phyloP scores from a whole-genome alignment of 2,888 invertebrate genomes.

The Pyrochroa serraticornis region DNA sequence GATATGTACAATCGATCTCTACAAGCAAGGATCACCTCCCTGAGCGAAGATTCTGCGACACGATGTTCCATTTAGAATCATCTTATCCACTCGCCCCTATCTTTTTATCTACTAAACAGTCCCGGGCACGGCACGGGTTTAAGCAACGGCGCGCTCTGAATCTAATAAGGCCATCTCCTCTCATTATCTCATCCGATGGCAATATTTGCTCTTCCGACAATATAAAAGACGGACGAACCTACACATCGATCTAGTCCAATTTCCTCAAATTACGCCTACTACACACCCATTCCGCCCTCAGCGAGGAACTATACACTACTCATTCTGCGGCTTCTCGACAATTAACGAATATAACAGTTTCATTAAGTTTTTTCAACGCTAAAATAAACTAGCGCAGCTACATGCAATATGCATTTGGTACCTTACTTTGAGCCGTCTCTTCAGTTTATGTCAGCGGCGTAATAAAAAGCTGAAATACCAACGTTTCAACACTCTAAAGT shows the following conservation, averaged over 20 bases:
- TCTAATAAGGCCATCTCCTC: conserved; percentile 43
- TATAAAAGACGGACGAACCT: conserved; percentile 25
- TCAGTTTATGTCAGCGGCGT: too few relatives aligned
- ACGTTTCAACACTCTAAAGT: too few relatives aligned
- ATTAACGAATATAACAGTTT: too few relatives aligned
- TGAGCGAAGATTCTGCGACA: conserved; percentile 42
- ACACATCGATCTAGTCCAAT: conserved; percentile 26
- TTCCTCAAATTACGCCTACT: conserved; percentile 25
- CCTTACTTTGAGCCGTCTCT: too few relatives aligned
- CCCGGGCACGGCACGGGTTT: conserved; percentile 36
- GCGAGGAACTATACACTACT: too few relatives aligned
- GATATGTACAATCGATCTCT: conserved; percentile 44
- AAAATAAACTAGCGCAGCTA: too few relatives aligned
- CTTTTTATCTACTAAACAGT: conserved; percentile 42
- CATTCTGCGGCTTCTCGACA: too few relatives aligned
- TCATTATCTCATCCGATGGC: conserved; percentile 40
- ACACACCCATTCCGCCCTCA: conserved; percentile 1
- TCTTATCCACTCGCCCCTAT: conserved; percentile 41
- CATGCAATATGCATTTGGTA: too few relatives aligned
- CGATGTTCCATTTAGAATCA: conserved; percentile 45
- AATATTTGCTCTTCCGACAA: conserved; percentile 34
- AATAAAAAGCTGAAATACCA: too few relatives aligned
- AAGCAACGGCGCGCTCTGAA: conserved; percentile 40
- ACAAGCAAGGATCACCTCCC: conserved; percentile 42
- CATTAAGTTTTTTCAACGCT: too few relatives aligned